Base-by-base conservation (phyloP, 2,797 vertebrate genomes). In the Lindbergichthys nudifrons region DNA sequence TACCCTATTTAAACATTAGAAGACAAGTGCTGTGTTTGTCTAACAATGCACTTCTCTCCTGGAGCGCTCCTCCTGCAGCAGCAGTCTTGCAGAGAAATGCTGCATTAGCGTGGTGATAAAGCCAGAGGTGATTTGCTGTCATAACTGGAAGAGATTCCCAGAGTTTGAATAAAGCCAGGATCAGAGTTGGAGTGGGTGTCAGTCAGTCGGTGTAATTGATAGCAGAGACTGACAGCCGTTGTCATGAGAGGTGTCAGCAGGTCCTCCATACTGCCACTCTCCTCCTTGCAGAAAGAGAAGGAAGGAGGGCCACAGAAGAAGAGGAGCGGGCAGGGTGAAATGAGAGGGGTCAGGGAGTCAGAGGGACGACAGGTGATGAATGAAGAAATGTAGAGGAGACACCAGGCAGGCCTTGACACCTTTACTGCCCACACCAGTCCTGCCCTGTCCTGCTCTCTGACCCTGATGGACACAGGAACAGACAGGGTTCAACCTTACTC, bases 301-400 rank as follows among this genome's bases (percentile, higher is more conserved):
- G 65, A 53, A 70, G 54, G 61, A 65, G 56, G 14, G 48, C 70
- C 10, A 9, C 10, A 26, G 61, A 16, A 54, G 65, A 72, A 66
- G 50, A 46, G 46, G 66, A 84, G 51, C n/a, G 0, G 51, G 21
- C 64, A 32, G 75, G 70, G 63, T 64, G 62, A 82, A 74, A 69
- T 11, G 8, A 81, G 69, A 84, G 58, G 60, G 76, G 83, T 84
- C 87, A 87, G 32, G 61, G 78, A 84, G 89, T 81, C 72, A 82
- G 54, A 50, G 59, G 59, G 66, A 76, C 15, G 67, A 84, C 80
- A 83, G 83, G 80, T 89, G 88, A 89, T 88, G 86, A 92, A 84
- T 85, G 72, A 63, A 68, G 67, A 89, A 80, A 84, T 90, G 80
- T 88, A 70, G 83, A 67, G 48, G 59, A 66, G 64, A 73, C 59